These are phyloP conservation scores for Pristionchus entomophagus DNA, from an alignment of 2,888 invertebrate genomes.

Conservation along the genomic window DNA sequence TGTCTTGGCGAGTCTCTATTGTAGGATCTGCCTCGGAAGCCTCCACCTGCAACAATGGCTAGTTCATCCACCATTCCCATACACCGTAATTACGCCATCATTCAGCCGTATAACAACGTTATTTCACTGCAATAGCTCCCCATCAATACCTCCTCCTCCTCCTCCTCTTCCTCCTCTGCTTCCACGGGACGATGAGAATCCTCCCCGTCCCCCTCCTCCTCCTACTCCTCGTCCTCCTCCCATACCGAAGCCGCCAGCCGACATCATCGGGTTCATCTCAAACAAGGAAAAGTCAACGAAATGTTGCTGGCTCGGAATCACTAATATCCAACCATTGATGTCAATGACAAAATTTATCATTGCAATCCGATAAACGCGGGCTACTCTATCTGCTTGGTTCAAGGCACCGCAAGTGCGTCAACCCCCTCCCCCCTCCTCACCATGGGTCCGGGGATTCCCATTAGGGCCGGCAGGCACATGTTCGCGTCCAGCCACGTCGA, in stretches of 20 bases:
- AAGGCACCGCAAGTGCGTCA: background rate
- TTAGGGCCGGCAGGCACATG: slow-evolving; percentile 43
- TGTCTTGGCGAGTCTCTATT: background rate
- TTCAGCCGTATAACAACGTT: too few species aligned
- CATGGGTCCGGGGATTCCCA: slow-evolving; percentile 44
- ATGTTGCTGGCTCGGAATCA: too few species aligned
- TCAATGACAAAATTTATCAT: background rate
- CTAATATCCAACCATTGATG: background rate
- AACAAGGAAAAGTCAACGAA: background rate
- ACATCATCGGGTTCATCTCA: slow-evolving; percentile 42
- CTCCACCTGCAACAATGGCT: too few species aligned
- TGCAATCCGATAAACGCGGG: too few species aligned
- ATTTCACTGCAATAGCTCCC: background rate
- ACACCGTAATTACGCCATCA: too few species aligned
- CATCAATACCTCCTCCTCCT: background rate
- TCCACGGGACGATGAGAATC: slow-evolving; percentile 15
- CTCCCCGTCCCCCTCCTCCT: background rate
- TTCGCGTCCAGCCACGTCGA: slow-evolving; percentile 48
- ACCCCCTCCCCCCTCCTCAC: background rate
- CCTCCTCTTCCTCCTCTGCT: slow-evolving; percentile 35
- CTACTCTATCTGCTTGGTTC: too few species aligned
- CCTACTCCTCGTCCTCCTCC: slow-evolving; percentile 21
- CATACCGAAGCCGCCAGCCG: background rate
- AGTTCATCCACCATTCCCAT: too few species aligned
- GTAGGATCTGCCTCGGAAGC: background rate